Evolutionary conservation across 2,113 vertebrate species (phyloP), one percentile per base, ranked within the genome.

Genomic region (Calonectris borealis): DNA sequence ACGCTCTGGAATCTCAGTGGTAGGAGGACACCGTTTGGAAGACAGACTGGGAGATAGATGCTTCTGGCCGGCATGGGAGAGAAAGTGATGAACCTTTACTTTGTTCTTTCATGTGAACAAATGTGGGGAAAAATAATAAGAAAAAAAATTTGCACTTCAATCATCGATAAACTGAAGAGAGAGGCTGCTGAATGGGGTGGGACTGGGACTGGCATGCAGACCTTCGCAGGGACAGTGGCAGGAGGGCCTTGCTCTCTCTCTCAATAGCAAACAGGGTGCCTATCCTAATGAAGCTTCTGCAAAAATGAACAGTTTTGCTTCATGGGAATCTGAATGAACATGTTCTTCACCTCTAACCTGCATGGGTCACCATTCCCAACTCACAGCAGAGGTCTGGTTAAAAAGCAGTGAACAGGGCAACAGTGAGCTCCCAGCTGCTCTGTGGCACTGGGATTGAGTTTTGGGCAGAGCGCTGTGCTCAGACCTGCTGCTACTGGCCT

Each of bases 401-500:
- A 88, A 58, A 86, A 46, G 32, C 2, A 4, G 14, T 44, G 58
- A 62, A 71, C 0, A 2, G 10, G 75, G 18, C 17, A 86, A 31
- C 31, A 82, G 10, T 0, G 0, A 87, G 27, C 24, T 84, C 49
- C 18, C 3, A 5, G 60, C 40, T 51, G 40, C 57, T 62, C 55
- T 49, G 38, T 26, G 17, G 75, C 10, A 4, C 61, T 66, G 34
- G n/a, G 52, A 44, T 1, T 44, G 36, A 70, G 3, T 22, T 54
- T 19, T 16, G 38, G 38, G 25, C 65, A 52, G n/a, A 55, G 58
- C 71, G 21, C 57, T 2, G 0, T 9, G 5, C 34, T 66, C 27
- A 46, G 61, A 40, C 31, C 17, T 13, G 16, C 27, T 78, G 19
- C 81, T 81, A 32, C 64, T 61, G 48, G 38, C 48, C 48, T 46